Evolutionary conservation across 1,140 invertebrate genomes (phyloP).

Genomic region (Nebria ingens): DNA sequence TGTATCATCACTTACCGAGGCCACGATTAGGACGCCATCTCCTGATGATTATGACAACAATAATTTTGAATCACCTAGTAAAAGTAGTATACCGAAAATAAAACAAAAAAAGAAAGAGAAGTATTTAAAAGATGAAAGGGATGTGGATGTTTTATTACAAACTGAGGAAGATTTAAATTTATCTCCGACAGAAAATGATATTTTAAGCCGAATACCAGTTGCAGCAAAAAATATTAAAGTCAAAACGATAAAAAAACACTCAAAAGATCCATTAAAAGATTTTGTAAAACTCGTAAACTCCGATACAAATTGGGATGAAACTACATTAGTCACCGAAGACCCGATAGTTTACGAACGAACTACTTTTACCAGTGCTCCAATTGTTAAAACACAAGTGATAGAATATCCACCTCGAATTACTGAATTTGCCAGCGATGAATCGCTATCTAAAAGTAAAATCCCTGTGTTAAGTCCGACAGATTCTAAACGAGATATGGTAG

Average conservation of each 20-base stretch:
- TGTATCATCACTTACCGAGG: conserved; percentile 15
- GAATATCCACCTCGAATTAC: conserved; percentile 13
- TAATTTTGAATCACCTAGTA: background rate
- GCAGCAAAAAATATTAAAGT: conserved; percentile 26
- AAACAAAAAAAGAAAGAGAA: conserved; percentile 21
- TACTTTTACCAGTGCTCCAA: conserved; percentile 33
- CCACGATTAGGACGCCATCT: background rate
- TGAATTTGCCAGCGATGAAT: conserved; percentile 9
- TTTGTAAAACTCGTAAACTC: conserved; percentile 29
- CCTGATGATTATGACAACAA: background rate
- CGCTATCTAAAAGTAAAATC: conserved; percentile 22
- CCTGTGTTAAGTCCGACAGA: conserved; percentile 16
- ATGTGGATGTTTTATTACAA: conserved; percentile 15
- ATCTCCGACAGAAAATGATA: conserved; percentile 22
- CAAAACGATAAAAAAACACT: conserved; percentile 37
- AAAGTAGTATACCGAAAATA: conserved; percentile 22
- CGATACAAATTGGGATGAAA: conserved; percentile 36
- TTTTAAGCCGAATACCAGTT: conserved; percentile 31
- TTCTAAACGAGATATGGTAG: conserved; percentile 28
- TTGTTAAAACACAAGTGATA: conserved; percentile 32
- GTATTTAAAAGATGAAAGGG: conserved; percentile 17
- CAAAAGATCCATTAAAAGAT: conserved; percentile 34
- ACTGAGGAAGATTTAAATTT: conserved; percentile 2
- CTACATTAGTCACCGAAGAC: conserved; percentile 24
- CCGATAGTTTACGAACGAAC: conserved; percentile 28